phyloP scores from a whole-genome alignment of 2,797 vertebrate species.

The Notolabrus celidotus region DNA sequence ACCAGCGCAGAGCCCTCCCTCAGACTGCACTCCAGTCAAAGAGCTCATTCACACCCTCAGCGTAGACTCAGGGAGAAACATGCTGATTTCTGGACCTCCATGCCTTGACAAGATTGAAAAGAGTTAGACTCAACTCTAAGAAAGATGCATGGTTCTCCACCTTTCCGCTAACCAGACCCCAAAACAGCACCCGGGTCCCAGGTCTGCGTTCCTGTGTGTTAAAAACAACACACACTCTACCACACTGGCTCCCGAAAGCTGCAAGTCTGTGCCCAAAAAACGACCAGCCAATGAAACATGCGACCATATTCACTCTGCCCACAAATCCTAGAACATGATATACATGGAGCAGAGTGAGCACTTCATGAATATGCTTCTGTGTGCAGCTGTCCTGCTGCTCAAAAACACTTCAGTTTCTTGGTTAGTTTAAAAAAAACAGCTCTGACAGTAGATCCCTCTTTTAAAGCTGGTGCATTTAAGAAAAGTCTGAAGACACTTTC shows the following conservation, averaged over 20 bases:
- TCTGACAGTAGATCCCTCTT: slow-evolving; percentile 37
- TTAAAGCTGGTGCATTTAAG: slow-evolving; percentile 21
- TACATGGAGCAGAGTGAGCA: slow-evolving; percentile 47
- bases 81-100: slow-evolving; percentile 55
- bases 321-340: slow-evolving; percentile 73
- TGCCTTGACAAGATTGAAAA: slow-evolving; percentile 30
- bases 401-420: slow-evolving; percentile 64
- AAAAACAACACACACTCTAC: slow-evolving; percentile 72
- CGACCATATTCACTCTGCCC: slow-evolving; percentile 52
- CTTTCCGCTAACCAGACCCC: slow-evolving; percentile 49
- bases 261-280: slow-evolving; percentile 52
- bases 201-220: slow-evolving; percentile 59
- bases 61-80: slow-evolving; percentile 35
- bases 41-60: slow-evolving; percentile 73
- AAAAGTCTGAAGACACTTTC: slow-evolving; percentile 33
- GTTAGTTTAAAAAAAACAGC: slow-evolving; percentile 61
- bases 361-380: slow-evolving; percentile 84
- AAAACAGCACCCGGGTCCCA: slow-evolving; percentile 33
- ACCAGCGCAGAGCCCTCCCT: slow-evolving; percentile 9
- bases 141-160: slow-evolving; percentile 52
- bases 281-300: slow-evolving; percentile 41
- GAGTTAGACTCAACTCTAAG: slow-evolving; percentile 36
- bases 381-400: slow-evolving; percentile 63
- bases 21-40: slow-evolving; percentile 67
- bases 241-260: slow-evolving; percentile 42